Evolutionary conservation across 2,888 invertebrate species (phyloP).

Genomic region (Drosophila pseudotakahashii): DNA sequence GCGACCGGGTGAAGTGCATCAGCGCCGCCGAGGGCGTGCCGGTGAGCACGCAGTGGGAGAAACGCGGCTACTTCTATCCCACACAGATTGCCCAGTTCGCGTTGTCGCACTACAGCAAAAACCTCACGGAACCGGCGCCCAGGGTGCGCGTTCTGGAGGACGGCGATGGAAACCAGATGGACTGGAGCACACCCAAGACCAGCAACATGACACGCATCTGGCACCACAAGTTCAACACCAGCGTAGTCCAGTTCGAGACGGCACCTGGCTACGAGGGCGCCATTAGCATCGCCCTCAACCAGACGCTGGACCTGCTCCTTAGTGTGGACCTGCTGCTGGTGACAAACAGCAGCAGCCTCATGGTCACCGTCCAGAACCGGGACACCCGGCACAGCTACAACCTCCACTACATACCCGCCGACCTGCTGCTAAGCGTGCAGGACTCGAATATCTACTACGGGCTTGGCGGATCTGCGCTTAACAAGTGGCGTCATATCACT

Average conservation of each 20-base stretch:
- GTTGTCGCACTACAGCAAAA: constrained; percentile 98
- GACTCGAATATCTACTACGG: constrained; percentile 95
- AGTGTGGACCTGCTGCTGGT: constrained; percentile 89
- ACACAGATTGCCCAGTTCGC: constrained; percentile 99
- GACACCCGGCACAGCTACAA: constrained; percentile 91
- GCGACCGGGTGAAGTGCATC: constrained; percentile 98
- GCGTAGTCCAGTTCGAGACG: constrained; percentile 90
- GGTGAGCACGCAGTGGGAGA: constrained; percentile 98
- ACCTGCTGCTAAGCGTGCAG: constrained; percentile 89
- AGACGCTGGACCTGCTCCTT: constrained; percentile 89
- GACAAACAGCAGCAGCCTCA: constrained; percentile 91
- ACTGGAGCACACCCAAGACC: constrained; percentile 91
- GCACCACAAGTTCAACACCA: constrained; percentile 86
- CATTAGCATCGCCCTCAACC: constrained; percentile 86
- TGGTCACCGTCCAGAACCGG: constrained; percentile 90
- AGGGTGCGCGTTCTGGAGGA: constrained; percentile 90
- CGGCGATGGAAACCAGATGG: constrained; percentile 88
- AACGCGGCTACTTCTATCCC: constrained; percentile 97
- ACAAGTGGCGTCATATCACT: constrained; percentile 91
- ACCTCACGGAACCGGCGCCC: constrained; percentile 93
- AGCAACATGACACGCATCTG: constrained; percentile 88
- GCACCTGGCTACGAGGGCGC: constrained; percentile 89
- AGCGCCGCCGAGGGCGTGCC: constrained; percentile 97
- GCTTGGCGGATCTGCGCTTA: constrained; percentile 87
- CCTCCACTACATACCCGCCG: constrained; percentile 92